Percentiles rank a stretch among this genome's conserved stretches.
phyloP scores from a whole-genome alignment of 2,797 vertebrate species.

The Meriones psammophilus region DNA sequence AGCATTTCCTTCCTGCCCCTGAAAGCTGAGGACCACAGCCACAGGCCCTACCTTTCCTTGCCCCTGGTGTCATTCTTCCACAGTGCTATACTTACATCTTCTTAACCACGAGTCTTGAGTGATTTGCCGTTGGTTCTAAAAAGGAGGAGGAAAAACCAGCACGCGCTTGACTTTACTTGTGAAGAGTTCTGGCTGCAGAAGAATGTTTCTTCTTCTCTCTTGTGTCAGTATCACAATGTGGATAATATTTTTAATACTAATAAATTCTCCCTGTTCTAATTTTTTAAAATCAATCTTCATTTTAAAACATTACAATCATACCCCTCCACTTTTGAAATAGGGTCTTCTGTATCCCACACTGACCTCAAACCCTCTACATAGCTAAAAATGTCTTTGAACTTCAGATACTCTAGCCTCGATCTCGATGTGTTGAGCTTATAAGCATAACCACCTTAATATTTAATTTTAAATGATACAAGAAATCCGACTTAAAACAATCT shows the following conservation, averaged over 20 bases:
- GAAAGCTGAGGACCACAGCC: neutral
- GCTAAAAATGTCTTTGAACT: too few species aligned
- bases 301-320: conserved; percentile 31
- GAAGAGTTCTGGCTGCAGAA: conserved; percentile 35
- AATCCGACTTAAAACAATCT: conserved; percentile 59
- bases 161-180: neutral
- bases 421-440: neutral
- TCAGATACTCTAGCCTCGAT: neutral
- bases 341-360: neutral
- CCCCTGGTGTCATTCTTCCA: neutral
- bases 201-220: neutral
- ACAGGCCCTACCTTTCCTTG: neutral
- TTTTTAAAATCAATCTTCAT: conserved; percentile 42
- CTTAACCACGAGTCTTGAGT: conserved; percentile 6
- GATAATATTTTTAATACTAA: neutral
- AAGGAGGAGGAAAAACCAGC: conserved; percentile 1
- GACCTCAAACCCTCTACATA: neutral
- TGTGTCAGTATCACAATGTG: neutral
- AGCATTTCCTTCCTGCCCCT: neutral
- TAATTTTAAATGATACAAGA: conserved; percentile 71
- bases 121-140: conserved; percentile 46
- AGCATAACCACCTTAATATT: neutral
- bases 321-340: neutral
- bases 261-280: neutral
- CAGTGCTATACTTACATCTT: conserved; percentile 20